Evolutionary conservation across 1,140 invertebrate species (phyloP), one percentile per base, ranked within the genome.

Genomic region (Caerostris darwini): DNA sequence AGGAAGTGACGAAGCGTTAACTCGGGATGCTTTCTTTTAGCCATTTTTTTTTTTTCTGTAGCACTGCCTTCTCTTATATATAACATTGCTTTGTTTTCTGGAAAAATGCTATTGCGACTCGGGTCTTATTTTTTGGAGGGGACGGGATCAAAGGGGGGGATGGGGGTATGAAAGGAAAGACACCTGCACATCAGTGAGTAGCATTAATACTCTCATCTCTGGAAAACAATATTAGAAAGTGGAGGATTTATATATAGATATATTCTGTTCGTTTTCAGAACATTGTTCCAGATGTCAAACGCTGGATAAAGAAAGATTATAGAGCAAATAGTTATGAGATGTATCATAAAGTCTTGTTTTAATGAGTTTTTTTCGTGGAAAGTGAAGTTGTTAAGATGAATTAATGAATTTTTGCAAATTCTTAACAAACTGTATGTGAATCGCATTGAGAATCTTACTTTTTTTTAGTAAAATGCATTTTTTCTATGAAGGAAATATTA

Each of bases 61-160:
- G 12, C 3, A 8, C 64, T 54, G 14, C 67, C 53, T 91, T 88
- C 59, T 50, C 69, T 54, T 91, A 77, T 67, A n/a, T 61, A 81
- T 59, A 61, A 81, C 69, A 82, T 82, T 61, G 90, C 81, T 92
- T 92, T 92, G 90, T 92, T 92, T 92, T 54, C 34, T 34, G 34
- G 59, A 57, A 91, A 56, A 61, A 10, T 50, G 14, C 81, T 57
- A 54, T 50, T 17, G 56, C 59, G 69, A 82, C 69, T 82, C 67
- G 6, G 53, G 64, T 34, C 34, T 14, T 71, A 56, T 53, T 58
- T 50, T 57, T 34, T 14, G 34, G 57, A 17, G 10, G n/a, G 69
- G n/a, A 7, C 3, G 14, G 81, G 54, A 85, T 88, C n/a, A 92
- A 85, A 92, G 59, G 17, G 64, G 81, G 59, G 8, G 59, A 12